Base-by-base conservation (phyloP, 2,888 invertebrate genomes). In the Bembecia ichneumoniformis region DNA sequence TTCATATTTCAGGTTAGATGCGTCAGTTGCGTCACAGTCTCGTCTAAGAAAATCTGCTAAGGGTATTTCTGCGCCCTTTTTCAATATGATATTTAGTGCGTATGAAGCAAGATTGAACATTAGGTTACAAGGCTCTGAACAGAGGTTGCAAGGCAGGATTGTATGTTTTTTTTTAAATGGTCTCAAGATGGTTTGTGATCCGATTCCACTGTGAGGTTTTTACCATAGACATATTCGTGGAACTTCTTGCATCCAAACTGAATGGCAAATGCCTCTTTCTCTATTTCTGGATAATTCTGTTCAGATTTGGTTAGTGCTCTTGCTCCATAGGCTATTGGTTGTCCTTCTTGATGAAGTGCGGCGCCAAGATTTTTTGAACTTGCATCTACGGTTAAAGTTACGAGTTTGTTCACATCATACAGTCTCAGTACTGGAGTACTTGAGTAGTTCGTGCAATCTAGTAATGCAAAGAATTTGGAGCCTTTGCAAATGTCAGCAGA, bases 201-300 rank as follows among this genome's bases (percentile, higher is more conserved):
- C 17, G 53, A 49, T 50, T 54, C 52, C n/a, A 53, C 53, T 46
- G 49, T 52, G 11, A 55, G 48, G 46, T 52, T 43, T 48, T 52
- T 51, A 43, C 43, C 54, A 49, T 53, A 53, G 40, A 53, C 48
- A 53, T 55, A 55, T 53, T 53, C 46, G 35, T 55, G 53, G 11
- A 55, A 52, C 35, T 55, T 55, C 35, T 53, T 51, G 35, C 53
- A 53, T 40, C 49, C 55, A 51, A 53, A 51, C 17, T 36, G 40
- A 43, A 53, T 49, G 35, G 53, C 36, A 11, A 48, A 47, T 46
- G 49, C 51, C 46, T 48, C 51, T 44, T 51, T 49, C 14, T 49
- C 51, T n/a, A 51, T 51, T 14, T 53, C 49, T 15, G 48, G 48
- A 43, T 51, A 51, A 43, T 51, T 51, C 16, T 51, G 15, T 48